Evolutionary conservation across 2,797 vertebrate genomes (phyloP).

Genomic region (Oreortyx pictus): DNA sequence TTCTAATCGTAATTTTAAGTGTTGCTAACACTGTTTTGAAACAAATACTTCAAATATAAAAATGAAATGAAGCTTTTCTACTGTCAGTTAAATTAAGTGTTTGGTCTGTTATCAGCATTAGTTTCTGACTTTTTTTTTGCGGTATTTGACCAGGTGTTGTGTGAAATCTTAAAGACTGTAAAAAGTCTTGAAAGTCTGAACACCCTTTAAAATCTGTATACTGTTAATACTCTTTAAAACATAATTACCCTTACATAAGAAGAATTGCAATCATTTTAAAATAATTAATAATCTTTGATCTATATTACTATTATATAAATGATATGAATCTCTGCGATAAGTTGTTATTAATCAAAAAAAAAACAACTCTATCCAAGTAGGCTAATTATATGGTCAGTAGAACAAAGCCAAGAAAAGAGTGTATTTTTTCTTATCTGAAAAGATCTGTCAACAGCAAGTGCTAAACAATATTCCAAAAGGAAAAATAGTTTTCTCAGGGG

Average conservation of each 20-base stretch:
- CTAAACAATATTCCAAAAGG: neutral
- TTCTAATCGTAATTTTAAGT: neutral
- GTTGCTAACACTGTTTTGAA: neutral
- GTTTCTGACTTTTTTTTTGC: neutral
- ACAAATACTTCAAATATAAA: neutral
- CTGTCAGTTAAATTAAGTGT: neutral
- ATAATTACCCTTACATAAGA: neutral
- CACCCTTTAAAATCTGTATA: neutral
- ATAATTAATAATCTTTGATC: neutral
- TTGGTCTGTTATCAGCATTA: neutral
- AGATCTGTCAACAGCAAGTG: neutral
- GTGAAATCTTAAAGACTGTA: neutral
- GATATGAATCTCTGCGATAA: neutral
- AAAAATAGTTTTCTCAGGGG: neutral
- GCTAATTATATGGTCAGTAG: neutral
- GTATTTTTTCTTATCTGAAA: neutral
- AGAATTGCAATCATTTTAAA: neutral
- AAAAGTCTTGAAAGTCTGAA: slow-evolving; percentile 4
- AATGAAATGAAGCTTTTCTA: neutral
- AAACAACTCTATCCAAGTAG: neutral
- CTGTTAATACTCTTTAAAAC: neutral
- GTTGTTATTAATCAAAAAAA: neutral
- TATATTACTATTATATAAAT: neutral
- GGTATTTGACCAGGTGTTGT: neutral
- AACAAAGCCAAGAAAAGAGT: neutral